Evolutionary conservation across 2,113 vertebrate species (phyloP).

Genomic region (Gallinago jamesoni): DNA sequence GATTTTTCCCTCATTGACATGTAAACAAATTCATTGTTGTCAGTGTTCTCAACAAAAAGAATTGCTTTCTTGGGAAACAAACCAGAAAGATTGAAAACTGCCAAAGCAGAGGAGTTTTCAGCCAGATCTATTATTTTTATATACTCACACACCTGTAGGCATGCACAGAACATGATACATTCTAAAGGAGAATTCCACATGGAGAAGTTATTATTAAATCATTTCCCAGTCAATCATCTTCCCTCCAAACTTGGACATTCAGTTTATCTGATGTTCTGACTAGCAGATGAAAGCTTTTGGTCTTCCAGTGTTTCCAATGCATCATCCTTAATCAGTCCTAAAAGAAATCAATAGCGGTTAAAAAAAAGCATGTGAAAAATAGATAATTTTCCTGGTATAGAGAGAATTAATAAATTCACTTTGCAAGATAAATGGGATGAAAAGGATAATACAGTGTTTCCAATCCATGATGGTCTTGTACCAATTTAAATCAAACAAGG

Average conservation of each 20-base stretch:
- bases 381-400: conserved; percentile 5
- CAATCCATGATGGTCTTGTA: conserved; percentile 28
- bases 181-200: conserved; percentile 45
- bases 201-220: conserved; percentile 54
- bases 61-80: conserved; percentile 33
- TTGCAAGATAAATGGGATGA: conserved; percentile 3
- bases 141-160: conserved; percentile 40
- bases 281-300: conserved; percentile 29
- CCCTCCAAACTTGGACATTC: background rate
- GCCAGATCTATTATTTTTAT: conserved; percentile 42
- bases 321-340: background rate
- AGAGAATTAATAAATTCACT: conserved; percentile 35
- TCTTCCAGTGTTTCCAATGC: background rate
- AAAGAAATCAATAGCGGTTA: background rate
- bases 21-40: conserved; percentile 38
- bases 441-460: conserved; percentile 25
- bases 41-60: background rate
- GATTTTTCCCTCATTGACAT: background rate
- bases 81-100: conserved; percentile 41
- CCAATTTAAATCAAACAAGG: conserved; percentile 29
- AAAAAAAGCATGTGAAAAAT: background rate
- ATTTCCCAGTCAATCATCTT: conserved; percentile 52
- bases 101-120: conserved; percentile 29
- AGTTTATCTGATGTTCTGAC: conserved; percentile 20
- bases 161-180: conserved; percentile 20